Conservation (phyloP, 2,888 invertebrate genomes). For the Prosapia bicincta region DNA sequence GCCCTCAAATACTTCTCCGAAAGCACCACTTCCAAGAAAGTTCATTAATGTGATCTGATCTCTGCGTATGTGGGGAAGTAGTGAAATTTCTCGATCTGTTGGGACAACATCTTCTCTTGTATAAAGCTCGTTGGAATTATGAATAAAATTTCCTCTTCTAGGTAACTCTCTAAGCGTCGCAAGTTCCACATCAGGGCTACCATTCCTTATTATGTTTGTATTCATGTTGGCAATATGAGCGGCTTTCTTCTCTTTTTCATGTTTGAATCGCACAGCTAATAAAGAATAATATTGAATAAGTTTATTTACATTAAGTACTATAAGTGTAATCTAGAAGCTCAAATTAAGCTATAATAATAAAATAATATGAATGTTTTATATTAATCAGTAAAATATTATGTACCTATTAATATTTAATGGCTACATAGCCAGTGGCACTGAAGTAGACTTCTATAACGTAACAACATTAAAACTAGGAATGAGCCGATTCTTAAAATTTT, state of each 20-base stretch:
- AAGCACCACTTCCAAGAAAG: conserved; percentile 93
- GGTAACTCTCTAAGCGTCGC: conserved; percentile 84
- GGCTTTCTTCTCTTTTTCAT: conserved; percentile 66
- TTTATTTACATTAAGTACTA: no score
- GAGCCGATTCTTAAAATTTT: no score
- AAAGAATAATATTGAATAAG: no score
- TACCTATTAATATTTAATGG: no score
- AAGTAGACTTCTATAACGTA: no score
- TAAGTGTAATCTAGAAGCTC: no score
- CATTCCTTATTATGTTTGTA: conserved; percentile 13
- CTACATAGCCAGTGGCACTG: no score
- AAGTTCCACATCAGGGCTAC: conserved; percentile 68
- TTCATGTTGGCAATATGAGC: conserved; percentile 53
- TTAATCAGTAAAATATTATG: no score
- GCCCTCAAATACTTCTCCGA: conserved; percentile 96
- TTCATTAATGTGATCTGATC: conserved; percentile 84
- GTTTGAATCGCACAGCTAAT: conserved; percentile 36
- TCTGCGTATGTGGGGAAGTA: conserved; percentile 77
- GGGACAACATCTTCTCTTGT: conserved; percentile 53
- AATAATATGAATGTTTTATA: no score
- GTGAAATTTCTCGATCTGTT: conserved; percentile 47
- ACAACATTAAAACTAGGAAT: no score
- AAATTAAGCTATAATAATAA: no score
- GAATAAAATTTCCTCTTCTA: conserved; percentile 64
- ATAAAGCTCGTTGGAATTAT: conserved; percentile 82